Conservation (phyloP, 2,113 vertebrate genomes). For the Glaucidium brasilianum region DNA sequence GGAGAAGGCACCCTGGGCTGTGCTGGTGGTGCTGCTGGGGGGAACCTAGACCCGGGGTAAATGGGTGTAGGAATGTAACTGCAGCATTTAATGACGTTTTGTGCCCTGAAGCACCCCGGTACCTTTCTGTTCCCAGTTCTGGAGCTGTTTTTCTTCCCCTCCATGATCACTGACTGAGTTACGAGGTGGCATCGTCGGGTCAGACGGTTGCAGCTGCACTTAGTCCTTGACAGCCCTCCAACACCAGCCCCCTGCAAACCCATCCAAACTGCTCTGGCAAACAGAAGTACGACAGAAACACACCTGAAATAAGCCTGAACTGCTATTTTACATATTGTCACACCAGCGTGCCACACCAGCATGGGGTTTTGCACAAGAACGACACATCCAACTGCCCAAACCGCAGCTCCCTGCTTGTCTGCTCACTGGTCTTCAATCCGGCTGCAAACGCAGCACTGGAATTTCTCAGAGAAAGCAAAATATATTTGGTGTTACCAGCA, state of each 20-base stretch:
- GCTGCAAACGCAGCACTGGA: background rate
- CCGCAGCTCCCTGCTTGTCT: rapidly evolving
- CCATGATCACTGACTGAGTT: too few species aligned
- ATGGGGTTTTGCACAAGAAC: background rate
- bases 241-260: background rate
- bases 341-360: background rate
- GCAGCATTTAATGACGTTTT: background rate
- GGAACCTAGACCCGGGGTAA: background rate
- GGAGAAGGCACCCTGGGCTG: background rate
- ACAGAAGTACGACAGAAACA: background rate
- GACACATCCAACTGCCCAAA: rapidly evolving
- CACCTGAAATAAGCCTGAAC: background rate
- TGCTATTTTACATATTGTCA: background rate
- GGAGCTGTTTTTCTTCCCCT: background rate
- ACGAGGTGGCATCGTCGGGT: too few species aligned
- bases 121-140: background rate
- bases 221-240: background rate
- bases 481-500: too few species aligned
- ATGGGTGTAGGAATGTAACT: background rate
- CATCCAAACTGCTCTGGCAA: too few species aligned
- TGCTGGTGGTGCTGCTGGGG: background rate
- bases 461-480: background rate
- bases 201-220: too few species aligned
- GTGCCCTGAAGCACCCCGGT: background rate
- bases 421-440: rapidly evolving